Evolutionary conservation across 2,113 vertebrate genomes (phyloP).

Genomic region (Dasyornis broadbenti): DNA sequence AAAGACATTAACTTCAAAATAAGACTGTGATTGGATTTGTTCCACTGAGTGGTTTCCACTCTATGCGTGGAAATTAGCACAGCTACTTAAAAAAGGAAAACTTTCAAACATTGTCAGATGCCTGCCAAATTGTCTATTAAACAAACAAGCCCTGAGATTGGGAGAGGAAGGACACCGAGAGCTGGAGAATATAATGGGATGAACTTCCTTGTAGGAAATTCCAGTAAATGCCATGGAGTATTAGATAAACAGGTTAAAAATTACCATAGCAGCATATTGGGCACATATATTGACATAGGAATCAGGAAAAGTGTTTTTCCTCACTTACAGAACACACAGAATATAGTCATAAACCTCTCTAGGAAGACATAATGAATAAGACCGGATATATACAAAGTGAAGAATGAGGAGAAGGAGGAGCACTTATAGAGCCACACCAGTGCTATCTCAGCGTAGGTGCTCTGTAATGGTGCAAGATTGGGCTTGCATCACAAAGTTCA

Average conservation of each 20-base stretch:
- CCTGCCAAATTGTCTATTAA: background rate
- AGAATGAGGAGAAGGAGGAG: background rate
- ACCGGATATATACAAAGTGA: background rate
- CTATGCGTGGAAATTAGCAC: background rate
- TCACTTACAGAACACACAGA: background rate
- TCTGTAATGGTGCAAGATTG: background rate
- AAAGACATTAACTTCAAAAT: background rate
- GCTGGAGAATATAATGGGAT: background rate
- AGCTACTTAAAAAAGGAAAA: background rate
- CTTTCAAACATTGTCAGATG: background rate
- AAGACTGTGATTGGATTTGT: background rate
- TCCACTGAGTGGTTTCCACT: background rate
- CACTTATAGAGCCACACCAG: background rate
- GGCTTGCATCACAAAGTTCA: background rate
- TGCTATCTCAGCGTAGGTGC: background rate
- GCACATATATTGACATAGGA: background rate
- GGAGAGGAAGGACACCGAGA: background rate
- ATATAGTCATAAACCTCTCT: background rate
- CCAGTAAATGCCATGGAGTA: background rate
- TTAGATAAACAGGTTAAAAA: background rate
- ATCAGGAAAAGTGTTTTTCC: background rate
- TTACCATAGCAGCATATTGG: background rate
- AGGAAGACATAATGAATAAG: background rate
- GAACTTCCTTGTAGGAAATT: constrained; percentile 21
- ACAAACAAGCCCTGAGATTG: background rate